Evolutionary conservation across 2,113 vertebrate species (phyloP).

Genomic region (Tetrax tetrax): DNA sequence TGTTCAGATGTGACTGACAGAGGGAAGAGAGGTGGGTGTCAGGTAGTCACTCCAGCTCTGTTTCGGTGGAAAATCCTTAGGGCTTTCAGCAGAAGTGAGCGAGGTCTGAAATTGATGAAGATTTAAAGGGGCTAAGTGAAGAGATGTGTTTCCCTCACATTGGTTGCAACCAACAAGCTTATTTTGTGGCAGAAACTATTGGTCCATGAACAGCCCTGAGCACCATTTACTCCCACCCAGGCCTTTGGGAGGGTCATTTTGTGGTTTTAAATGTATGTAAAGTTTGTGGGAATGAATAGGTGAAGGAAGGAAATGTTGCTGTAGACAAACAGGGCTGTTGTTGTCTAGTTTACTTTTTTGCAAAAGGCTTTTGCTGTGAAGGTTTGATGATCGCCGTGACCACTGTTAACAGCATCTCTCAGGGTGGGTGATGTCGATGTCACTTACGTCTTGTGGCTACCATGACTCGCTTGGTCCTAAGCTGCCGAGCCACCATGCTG

Average conservation of each 20-base stretch:
- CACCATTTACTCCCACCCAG: not conserved
- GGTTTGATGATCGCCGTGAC: fast-evolving
- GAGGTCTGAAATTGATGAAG: not conserved
- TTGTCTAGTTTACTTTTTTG: not conserved
- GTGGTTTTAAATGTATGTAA: not conserved
- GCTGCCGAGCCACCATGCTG: not conserved
- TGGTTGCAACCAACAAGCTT: not conserved
- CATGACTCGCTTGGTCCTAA: fast-evolving
- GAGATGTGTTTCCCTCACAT: not conserved
- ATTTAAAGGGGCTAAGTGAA: not conserved
- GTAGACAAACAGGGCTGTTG: not conserved
- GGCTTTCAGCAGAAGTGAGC: not conserved
- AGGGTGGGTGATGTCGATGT: fast-evolving
- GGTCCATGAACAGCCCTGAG: not conserved
- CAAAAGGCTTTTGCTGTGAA: fast-evolving
- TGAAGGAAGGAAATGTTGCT: not conserved
- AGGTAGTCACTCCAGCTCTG: not conserved
- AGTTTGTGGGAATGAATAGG: not conserved
- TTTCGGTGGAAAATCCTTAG: not conserved
- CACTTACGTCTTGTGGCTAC: not conserved
- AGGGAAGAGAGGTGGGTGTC: not conserved
- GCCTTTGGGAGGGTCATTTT: not conserved
- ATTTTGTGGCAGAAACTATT: not conserved
- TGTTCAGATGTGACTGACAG: not conserved
- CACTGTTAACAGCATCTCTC: not conserved